Evolutionary conservation across 2,797 vertebrate species (phyloP).

Genomic region (Meda fulgida): DNA sequence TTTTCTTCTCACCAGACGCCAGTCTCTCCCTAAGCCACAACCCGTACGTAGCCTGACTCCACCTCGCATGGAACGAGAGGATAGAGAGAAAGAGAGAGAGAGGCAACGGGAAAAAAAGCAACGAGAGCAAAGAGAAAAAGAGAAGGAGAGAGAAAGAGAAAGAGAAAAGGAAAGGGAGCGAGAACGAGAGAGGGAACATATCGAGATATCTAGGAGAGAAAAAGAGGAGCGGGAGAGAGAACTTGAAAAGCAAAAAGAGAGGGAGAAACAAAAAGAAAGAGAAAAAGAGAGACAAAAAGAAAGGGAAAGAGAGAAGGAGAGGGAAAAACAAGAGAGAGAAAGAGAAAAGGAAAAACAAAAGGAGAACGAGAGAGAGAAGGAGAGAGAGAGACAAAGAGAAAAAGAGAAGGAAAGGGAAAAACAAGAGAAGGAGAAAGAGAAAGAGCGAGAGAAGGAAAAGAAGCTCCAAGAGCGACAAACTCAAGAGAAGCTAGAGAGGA

Average conservation of each 20-base stretch:
- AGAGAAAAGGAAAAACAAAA: constrained; percentile 43
- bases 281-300: constrained; percentile 52
- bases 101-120: constrained; percentile 47
- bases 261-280: constrained; percentile 31
- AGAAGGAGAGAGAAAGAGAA: constrained; percentile 60
- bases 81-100: constrained; percentile 60
- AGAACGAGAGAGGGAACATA: constrained; percentile 47
- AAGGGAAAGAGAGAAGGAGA: constrained; percentile 49
- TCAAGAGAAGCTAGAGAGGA: constrained; percentile 58
- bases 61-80: constrained; percentile 66
- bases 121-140: constrained; percentile 51
- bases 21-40: constrained; percentile 83
- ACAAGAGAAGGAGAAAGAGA: constrained; percentile 55
- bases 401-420: constrained; percentile 46
- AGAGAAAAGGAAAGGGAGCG: constrained; percentile 56
- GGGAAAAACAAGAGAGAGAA: constrained; percentile 53
- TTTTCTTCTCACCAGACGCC: constrained; percentile 74
- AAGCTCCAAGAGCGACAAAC: constrained; percentile 59
- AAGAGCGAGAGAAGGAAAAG: constrained; percentile 55
- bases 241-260: constrained; percentile 63
- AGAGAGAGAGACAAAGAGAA: constrained; percentile 31
- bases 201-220: constrained; percentile 48
- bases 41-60: constrained; percentile 71
- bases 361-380: constrained; percentile 48
- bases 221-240: constrained; percentile 47